phyloP scores from a whole-genome alignment of 1,140 invertebrate species.

The Leptopilina clavipes region DNA sequence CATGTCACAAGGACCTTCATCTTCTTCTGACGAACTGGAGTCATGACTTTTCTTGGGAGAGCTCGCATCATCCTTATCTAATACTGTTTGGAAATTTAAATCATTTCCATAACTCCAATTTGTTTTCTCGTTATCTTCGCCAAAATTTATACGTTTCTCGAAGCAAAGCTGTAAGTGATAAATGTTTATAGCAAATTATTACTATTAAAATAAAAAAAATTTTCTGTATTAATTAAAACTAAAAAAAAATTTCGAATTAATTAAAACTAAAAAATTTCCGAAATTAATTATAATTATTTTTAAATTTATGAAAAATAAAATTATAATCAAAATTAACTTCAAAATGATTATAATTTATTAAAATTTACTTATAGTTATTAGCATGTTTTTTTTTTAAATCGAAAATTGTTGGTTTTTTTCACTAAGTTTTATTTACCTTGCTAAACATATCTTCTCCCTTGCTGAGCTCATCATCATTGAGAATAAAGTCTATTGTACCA shows the following conservation, averaged over 20 bases:
- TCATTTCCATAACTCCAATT: constrained; percentile 70
- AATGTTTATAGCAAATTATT: no score
- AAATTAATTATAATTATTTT: constrained; percentile 16
- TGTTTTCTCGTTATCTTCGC: constrained; percentile 53
- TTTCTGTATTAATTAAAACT: no score
- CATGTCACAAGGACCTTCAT: constrained; percentile 71
- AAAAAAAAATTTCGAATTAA: no score
- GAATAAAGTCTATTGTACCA: constrained; percentile 75
- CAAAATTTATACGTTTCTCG: constrained; percentile 42
- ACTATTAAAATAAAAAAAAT: no score
- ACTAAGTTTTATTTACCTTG: constrained; percentile 63
- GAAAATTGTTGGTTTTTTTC: no score
- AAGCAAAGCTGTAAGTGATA: constrained; percentile 43
- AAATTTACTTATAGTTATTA: no score
- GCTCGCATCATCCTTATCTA: constrained; percentile 67
- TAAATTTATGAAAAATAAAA: no score
- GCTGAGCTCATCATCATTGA: constrained; percentile 75
- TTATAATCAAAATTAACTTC: no score
- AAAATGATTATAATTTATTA: no score
- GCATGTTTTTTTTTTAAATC: no score
- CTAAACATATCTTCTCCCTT: constrained; percentile 77
- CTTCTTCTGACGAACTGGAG: constrained; percentile 73
- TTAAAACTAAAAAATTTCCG: no score
- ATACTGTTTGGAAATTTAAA: constrained; percentile 72
- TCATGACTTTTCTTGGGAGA: constrained; percentile 56